Evolutionary conservation across 2,113 vertebrate genomes (phyloP).

Genomic region (Erythrocebus patas): DNA sequence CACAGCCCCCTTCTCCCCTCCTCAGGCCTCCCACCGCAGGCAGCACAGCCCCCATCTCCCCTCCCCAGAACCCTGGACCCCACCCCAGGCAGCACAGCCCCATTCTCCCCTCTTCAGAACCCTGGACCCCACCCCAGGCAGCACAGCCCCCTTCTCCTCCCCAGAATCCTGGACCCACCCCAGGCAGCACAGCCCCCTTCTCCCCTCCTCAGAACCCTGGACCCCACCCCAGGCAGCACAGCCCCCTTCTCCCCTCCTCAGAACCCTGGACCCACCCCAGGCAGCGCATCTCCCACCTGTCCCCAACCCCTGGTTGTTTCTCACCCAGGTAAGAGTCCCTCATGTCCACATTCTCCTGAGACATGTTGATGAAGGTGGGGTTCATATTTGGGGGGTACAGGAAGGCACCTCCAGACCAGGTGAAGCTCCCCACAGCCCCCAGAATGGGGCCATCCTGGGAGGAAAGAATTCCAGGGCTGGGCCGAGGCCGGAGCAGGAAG

Average conservation of each 20-base stretch:
- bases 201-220: not conserved
- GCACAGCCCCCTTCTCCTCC: too few relatives aligned
- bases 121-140: too few relatives aligned
- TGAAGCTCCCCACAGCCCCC: constrained; percentile 71
- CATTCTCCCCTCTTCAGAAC: too few relatives aligned
- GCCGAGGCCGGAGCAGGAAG: not conserved
- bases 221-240: too few relatives aligned
- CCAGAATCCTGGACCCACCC: too few relatives aligned
- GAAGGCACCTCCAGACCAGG: constrained; percentile 76
- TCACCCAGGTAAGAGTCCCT: constrained; percentile 74
- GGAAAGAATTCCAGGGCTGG: not conserved
- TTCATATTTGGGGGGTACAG: not conserved
- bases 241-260: not conserved
- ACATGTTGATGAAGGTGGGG: constrained; percentile 60
- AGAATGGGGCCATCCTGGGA: constrained; percentile 67
- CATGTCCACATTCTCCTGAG: constrained; percentile 57
- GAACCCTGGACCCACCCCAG: too few relatives aligned
- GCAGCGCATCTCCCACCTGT: not conserved
- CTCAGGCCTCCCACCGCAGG: not conserved
- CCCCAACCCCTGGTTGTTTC: not conserved
- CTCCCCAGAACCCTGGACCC: too few relatives aligned
- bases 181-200: too few relatives aligned
- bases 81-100: not conserved
- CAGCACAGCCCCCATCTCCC: not conserved
- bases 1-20: not conserved